A percentile compares a stretch with the other conserved stretches of the same genome.
Evolutionary conservation across 53 echinoderm and acorn worm species (phyloP).

Genomic region (Echinarachnius parma): DNA sequence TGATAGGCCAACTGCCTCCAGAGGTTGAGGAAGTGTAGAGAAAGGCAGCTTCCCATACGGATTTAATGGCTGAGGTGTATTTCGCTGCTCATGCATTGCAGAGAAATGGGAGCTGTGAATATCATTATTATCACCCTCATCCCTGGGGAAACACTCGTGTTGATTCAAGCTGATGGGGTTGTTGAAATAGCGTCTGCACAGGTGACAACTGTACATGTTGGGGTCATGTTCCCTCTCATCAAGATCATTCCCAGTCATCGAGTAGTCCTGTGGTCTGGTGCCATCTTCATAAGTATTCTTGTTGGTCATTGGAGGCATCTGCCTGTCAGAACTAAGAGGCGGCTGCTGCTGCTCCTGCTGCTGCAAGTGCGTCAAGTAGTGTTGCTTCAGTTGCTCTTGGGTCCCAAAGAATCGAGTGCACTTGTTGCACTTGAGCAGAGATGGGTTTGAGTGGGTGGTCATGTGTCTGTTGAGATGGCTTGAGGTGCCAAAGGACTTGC

Average conservation of each 20-base stretch:
- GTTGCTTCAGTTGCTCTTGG: slow-evolving; percentile 26
- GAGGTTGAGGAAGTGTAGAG: slow-evolving; percentile 22
- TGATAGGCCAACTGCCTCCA: slow-evolving; percentile 37
- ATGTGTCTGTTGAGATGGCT: slow-evolving; percentile 48
- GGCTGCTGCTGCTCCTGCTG: background rate
- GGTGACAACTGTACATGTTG: slow-evolving; percentile 28
- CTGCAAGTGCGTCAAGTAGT: slow-evolving; percentile 3
- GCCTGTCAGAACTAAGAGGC: slow-evolving; percentile 5
- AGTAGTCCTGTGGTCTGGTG: background rate
- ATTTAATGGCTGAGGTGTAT: no score
- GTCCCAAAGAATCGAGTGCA: slow-evolving; percentile 17
- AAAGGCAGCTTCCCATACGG: no score
- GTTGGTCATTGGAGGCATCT: slow-evolving; percentile 14
- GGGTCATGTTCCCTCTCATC: slow-evolving; percentile 12
- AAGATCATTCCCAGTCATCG: background rate
- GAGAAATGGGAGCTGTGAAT: no score
- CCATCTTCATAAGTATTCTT: slow-evolving; percentile 15
- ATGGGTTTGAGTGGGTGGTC: slow-evolving; percentile 3
- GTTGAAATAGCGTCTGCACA: slow-evolving; percentile 32
- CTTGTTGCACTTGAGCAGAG: slow-evolving; percentile 20
- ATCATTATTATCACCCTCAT: slow-evolving; percentile 4
- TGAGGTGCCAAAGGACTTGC: slow-evolving; percentile 26
- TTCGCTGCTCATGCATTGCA: no score
- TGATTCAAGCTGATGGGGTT: slow-evolving; percentile 40
- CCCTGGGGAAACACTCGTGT: slow-evolving; percentile 35